phyloP scores from a whole-genome alignment of 2,113 vertebrate genomes.

The Acrocephalus arundinaceus region DNA sequence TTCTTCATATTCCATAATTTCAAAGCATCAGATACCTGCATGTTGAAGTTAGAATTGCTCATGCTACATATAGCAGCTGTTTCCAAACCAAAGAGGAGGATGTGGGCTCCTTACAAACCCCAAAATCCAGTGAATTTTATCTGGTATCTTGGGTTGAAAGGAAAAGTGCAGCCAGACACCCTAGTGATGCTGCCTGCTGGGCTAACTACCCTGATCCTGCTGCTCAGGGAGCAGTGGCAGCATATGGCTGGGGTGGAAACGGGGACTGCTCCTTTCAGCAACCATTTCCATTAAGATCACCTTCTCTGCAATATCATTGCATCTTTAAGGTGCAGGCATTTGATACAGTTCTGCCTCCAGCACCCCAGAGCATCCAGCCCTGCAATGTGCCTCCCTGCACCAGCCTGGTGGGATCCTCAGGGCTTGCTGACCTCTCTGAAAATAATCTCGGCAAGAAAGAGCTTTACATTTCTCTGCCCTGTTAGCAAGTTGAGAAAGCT shows the following conservation, averaged over 20 bases:
- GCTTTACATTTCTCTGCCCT: background rate
- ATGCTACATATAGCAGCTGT: background rate
- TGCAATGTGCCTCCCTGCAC: background rate
- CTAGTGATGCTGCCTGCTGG: background rate
- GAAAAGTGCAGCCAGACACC: background rate
- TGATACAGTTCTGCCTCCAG: background rate
- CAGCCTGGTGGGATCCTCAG: background rate
- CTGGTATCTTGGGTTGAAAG: background rate
- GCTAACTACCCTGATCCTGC: background rate
- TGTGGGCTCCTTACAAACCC: background rate
- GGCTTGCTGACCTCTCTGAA: background rate
- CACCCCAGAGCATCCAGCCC: fast-evolving
- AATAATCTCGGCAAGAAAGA: background rate
- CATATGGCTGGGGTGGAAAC: background rate
- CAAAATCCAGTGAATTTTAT: background rate
- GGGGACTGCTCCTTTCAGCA: background rate
- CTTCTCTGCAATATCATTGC: background rate
- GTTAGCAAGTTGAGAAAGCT: background rate
- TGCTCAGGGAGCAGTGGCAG: background rate
- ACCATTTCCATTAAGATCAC: background rate
- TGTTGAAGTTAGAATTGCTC: background rate
- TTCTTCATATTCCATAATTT: background rate
- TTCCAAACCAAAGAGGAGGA: background rate
- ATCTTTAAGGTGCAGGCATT: background rate
- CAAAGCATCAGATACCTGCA: background rate